Evolutionary conservation across 2,797 vertebrate species (phyloP).

Genomic region (Lophius americanus): DNA sequence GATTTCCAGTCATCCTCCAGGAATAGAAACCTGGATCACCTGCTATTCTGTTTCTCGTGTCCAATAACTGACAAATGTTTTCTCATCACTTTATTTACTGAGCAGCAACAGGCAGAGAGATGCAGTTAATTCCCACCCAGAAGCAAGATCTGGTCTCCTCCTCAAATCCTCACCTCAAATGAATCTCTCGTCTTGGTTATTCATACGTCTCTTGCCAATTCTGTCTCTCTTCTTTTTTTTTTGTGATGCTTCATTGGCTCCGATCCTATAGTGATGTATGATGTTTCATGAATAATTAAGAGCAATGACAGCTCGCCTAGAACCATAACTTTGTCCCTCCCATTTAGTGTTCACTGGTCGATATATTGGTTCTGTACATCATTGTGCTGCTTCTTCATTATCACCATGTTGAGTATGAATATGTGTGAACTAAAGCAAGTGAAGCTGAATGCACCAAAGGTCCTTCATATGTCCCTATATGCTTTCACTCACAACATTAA

Average conservation of each 20-base stretch:
- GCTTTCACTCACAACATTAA: conserved; percentile 17
- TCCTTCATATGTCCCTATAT: conserved; percentile 27
- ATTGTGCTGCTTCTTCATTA: conserved; percentile 53
- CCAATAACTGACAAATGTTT: conserved; percentile 54
- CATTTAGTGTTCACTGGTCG: conserved; percentile 56
- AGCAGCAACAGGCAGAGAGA: conserved; percentile 74
- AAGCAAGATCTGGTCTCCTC: conserved; percentile 36
- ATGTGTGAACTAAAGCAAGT: conserved; percentile 51
- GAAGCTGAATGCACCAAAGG: conserved; percentile 62
- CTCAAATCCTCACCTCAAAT: conserved; percentile 48
- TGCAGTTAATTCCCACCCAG: conserved; percentile 61
- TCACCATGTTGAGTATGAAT: conserved; percentile 40
- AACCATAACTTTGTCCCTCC: conserved; percentile 55
- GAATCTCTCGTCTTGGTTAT: conserved; percentile 73
- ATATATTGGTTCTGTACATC: conserved; percentile 47
- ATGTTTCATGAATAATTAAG: conserved; percentile 71
- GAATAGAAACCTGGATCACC: conserved; percentile 59
- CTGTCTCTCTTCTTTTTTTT: conserved; percentile 41
- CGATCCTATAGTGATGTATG: conserved; percentile 53
- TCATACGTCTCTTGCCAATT: conserved; percentile 41
- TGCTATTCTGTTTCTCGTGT: conserved; percentile 43
- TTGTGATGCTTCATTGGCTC: conserved; percentile 60
- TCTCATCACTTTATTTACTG: conserved; percentile 45
- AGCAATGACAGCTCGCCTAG: conserved; percentile 49
- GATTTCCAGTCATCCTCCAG: conserved; percentile 44